Evolutionary conservation across 35 echinoderm and acorn worm genomes (phyloP).

Genomic region (Apostichopus californicus): DNA sequence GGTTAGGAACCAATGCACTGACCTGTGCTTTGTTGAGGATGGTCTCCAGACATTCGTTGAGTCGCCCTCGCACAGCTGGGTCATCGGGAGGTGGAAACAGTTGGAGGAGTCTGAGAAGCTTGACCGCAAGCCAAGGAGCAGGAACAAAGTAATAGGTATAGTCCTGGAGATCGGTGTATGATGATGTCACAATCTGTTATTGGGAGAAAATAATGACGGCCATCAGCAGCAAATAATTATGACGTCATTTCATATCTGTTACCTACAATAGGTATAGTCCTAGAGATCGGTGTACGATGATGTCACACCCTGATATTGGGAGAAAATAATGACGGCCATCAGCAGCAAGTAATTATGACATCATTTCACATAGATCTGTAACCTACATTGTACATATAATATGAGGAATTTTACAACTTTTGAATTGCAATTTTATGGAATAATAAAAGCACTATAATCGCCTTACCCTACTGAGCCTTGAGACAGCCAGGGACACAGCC

Average conservation of each 20-base stretch:
- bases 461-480: slow-evolving; percentile 94
- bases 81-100: slow-evolving; percentile 93
- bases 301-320: slow-evolving; percentile 75
- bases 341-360: too few relatives aligned
- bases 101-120: slow-evolving; percentile 89
- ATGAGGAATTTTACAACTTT: too few relatives aligned
- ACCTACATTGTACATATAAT: too few relatives aligned
- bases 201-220: not conserved
- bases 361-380: too few relatives aligned
- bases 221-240: not conserved
- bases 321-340: not conserved
- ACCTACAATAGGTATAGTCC: slow-evolving; percentile 89
- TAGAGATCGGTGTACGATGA: slow-evolving; percentile 99
- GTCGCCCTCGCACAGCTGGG: slow-evolving; percentile 77
- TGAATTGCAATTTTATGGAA: too few relatives aligned
- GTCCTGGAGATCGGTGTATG: slow-evolving; percentile 98
- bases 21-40: slow-evolving; percentile 99
- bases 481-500: slow-evolving; percentile 80
- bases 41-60: slow-evolving; percentile 98
- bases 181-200: slow-evolving; percentile 89
- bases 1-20: not conserved
- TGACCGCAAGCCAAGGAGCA: slow-evolving; percentile 94
- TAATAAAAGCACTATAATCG: not conserved
- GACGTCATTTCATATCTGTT: not conserved
- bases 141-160: slow-evolving; percentile 99